Conservation (phyloP, 2,888 invertebrate genomes). For the Latheticus oryzae region DNA sequence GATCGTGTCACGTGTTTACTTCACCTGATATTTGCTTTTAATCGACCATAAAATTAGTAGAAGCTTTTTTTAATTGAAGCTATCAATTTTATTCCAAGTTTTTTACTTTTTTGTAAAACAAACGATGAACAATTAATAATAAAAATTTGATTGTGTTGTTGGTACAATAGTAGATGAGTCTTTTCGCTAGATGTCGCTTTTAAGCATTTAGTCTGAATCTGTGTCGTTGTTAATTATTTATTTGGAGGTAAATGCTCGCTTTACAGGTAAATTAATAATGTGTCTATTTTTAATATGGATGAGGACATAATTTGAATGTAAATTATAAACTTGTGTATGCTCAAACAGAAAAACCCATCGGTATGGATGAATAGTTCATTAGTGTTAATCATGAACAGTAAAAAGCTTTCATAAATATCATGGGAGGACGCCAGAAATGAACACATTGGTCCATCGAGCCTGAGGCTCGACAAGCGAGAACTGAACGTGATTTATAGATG, state of each 20-base stretch:
- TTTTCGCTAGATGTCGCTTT: conserved; percentile 20
- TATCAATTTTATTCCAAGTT: conserved; percentile 33
- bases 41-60: conserved; percentile 38
- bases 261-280: conserved; percentile 26
- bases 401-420: conserved; percentile 55
- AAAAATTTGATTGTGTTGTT: neutral
- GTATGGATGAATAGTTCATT: conserved; percentile 54
- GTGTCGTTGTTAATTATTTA: conserved; percentile 26
- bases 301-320: conserved; percentile 39
- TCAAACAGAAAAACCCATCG: conserved; percentile 45
- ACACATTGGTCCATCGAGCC: conserved; percentile 47
- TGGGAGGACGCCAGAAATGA: conserved; percentile 41
- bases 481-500: conserved; percentile 52
- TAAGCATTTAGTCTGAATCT: too few species aligned
- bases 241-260: conserved; percentile 14
- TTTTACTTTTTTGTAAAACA: conserved; percentile 10
- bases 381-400: conserved; percentile 55
- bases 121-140: conserved; percentile 11
- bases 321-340: conserved; percentile 43
- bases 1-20: conserved; percentile 17
- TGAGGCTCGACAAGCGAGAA: conserved; percentile 46
- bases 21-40: conserved; percentile 37
- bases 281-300: conserved; percentile 30
- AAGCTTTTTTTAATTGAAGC: conserved; percentile 28
- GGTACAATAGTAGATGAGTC: conserved; percentile 1